phyloP scores from a whole-genome alignment of 2,888 invertebrate genomes.

The Sesia bembeciformis region DNA sequence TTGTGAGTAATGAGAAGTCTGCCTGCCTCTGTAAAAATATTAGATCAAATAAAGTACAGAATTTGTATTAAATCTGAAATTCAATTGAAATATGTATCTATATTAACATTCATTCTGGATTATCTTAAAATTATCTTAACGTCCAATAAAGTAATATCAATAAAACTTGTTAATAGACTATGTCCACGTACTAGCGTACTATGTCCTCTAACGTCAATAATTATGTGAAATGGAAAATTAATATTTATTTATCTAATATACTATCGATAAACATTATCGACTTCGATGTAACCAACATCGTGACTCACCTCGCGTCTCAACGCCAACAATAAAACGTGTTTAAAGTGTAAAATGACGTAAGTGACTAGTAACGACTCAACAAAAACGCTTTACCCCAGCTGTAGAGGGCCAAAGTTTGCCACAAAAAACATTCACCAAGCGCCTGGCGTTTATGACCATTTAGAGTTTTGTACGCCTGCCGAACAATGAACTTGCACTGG shows the following conservation, averaged over 20 bases:
- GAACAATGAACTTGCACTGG: conserved; percentile 72
- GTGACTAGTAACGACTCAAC: conserved; percentile 40
- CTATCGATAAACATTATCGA: conserved; percentile 51
- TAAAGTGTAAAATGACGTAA: conserved; percentile 54
- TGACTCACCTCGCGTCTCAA: conserved; percentile 69
- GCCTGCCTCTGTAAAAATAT: too few relatives aligned
- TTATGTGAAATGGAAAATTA: neutral
- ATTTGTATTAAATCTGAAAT: too few relatives aligned
- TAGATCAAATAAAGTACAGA: too few relatives aligned
- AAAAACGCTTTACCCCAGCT: conserved; percentile 44
- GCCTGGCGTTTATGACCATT: conserved; percentile 52
- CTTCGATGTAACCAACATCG: conserved; percentile 42
- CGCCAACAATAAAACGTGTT: conserved; percentile 65
- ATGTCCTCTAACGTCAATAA: too few relatives aligned
- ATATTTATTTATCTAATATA: conserved; percentile 4
- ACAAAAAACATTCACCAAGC: conserved; percentile 45
- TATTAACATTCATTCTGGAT: too few relatives aligned
- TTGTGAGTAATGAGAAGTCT: too few relatives aligned
- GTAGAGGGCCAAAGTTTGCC: conserved; percentile 38
- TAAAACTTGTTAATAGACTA: too few relatives aligned
- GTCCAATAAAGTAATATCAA: too few relatives aligned
- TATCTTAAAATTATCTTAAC: too few relatives aligned
- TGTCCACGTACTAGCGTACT: too few relatives aligned
- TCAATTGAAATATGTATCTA: too few relatives aligned
- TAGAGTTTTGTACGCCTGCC: conserved; percentile 20